Conservation (phyloP, 2,113 vertebrate genomes). For the Macquaria ambigua region DNA sequence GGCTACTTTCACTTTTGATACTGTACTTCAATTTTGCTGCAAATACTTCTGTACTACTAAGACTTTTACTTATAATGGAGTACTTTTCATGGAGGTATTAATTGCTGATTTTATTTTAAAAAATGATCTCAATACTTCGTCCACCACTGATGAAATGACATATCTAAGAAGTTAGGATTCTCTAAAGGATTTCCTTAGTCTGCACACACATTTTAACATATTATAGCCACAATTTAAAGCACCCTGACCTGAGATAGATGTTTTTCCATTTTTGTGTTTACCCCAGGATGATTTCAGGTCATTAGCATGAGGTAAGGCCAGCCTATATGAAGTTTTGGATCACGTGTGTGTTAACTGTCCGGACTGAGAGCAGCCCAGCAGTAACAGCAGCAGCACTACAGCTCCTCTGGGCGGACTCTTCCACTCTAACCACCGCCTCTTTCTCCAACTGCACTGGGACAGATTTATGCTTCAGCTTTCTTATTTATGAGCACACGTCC, state of each 20-base stretch:
- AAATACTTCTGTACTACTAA: neutral
- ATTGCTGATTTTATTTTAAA: neutral
- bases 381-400: neutral
- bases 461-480: conserved; percentile 64
- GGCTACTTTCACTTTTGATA: neutral
- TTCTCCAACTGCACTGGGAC: conserved; percentile 74
- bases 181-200: neutral
- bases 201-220: neutral
- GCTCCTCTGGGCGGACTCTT: conserved; percentile 78
- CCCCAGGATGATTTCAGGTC: neutral
- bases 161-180: neutral
- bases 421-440: conserved; percentile 77
- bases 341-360: conserved; percentile 64
- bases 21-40: neutral
- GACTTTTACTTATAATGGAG: neutral
- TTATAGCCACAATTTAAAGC: neutral
- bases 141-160: neutral
- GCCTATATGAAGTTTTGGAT: conserved; percentile 41
- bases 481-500: conserved; percentile 63
- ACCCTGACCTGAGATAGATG: neutral
- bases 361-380: conserved; percentile 43
- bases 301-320: conserved; percentile 10
- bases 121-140: neutral
- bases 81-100: neutral
- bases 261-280: neutral